Evolutionary conservation across 2,797 vertebrate genomes (phyloP).

Genomic region (Spinibarbus caldwelli): DNA sequence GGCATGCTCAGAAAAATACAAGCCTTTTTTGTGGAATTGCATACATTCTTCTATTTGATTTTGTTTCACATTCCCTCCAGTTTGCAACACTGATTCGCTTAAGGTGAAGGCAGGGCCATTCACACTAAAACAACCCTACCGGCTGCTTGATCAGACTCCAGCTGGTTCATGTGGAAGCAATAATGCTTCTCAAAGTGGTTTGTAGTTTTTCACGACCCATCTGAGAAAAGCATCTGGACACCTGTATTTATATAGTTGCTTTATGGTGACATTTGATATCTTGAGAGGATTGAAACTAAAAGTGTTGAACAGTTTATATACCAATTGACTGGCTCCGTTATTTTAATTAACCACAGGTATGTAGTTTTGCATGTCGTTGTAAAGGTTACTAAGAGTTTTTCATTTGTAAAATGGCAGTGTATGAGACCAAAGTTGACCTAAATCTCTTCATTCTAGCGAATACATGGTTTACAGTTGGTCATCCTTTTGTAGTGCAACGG

Average conservation of each 20-base stretch:
- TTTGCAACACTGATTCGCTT: not conserved
- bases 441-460: not conserved
- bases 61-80: not conserved
- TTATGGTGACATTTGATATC: constrained; percentile 19
- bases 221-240: not conserved
- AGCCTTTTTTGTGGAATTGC: not conserved
- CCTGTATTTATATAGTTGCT: constrained; percentile 35
- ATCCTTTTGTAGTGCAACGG: not conserved
- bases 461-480: not conserved
- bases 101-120: not conserved
- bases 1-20: not conserved
- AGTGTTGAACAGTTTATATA: not conserved
- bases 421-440: not conserved
- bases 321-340: not conserved
- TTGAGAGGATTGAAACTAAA: not conserved
- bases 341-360: not conserved
- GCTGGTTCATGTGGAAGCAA: not conserved
- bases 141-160: not conserved
- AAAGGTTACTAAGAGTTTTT: too few relatives aligned
- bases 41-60: not conserved
- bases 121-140: not conserved
- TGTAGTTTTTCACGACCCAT: not conserved
- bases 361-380: not conserved
- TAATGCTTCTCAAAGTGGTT: not conserved
- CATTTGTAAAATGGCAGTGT: not conserved